phyloP scores from a whole-genome alignment of 1,140 invertebrate species.

The Apis mellifera region DNA sequence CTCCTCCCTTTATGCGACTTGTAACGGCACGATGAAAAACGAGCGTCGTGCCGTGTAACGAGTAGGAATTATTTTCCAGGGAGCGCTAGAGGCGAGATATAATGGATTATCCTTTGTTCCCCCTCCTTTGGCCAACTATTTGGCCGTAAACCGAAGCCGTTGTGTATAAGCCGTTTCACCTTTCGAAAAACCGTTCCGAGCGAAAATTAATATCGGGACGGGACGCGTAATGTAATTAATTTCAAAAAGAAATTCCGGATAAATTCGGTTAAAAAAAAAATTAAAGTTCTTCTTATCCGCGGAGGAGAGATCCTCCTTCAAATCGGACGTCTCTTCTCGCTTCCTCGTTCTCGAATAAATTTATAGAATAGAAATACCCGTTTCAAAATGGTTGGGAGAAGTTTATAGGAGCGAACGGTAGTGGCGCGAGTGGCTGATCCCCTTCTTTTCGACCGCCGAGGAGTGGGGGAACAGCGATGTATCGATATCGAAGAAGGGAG shows the following conservation, averaged over 20 bases:
- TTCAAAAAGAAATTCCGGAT: too few relatives aligned
- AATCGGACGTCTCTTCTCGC: too few relatives aligned
- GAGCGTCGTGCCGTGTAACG: conserved; percentile 11
- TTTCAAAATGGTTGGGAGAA: background rate
- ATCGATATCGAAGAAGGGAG: conserved; percentile 30
- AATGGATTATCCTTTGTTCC: conserved; percentile 29
- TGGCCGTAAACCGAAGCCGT: background rate
- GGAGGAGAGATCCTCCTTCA: too few relatives aligned
- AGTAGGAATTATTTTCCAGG: conserved; percentile 22
- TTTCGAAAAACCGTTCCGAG: background rate
- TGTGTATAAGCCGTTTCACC: conserved; percentile 3
- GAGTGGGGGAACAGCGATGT: conserved; percentile 29
- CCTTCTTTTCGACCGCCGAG: background rate
- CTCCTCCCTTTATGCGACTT: conserved; percentile 17
- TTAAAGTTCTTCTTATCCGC: too few relatives aligned
- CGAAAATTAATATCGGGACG: background rate
- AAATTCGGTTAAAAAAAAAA: too few relatives aligned
- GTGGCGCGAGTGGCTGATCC: conserved; percentile 1
- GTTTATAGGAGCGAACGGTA: background rate
- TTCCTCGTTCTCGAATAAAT: too few relatives aligned
- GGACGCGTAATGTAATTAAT: too few relatives aligned
- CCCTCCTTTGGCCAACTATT: background rate
- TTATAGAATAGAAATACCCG: background rate
- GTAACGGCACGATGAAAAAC: conserved; percentile 31
- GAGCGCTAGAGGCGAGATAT: conserved; percentile 2